Evolutionary conservation across 2,113 vertebrate species (phyloP).

Genomic region (Epinephelus fuscoguttatus): DNA sequence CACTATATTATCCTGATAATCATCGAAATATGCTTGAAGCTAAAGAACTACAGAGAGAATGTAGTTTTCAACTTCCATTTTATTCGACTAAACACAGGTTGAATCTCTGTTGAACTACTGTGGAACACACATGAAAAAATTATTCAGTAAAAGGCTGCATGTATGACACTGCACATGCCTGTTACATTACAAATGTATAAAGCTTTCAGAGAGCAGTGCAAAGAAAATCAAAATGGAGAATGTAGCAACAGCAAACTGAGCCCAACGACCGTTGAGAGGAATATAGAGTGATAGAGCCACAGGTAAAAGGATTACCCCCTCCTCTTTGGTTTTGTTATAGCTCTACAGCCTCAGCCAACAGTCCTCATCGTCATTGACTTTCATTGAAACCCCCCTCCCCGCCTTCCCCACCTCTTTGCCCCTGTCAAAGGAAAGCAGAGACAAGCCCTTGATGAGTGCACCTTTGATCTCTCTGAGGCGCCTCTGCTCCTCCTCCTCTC

Average conservation of each 20-base stretch:
- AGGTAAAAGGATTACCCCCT: constrained; percentile 38
- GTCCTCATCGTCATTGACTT: constrained; percentile 40
- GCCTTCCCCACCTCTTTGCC: constrained; percentile 5
- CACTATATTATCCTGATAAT: too few relatives aligned
- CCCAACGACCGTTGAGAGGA: background rate
- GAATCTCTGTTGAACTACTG: background rate
- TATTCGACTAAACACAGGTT: background rate
- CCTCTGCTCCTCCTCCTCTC: constrained; percentile 54
- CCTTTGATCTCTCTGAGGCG: constrained; percentile 69
- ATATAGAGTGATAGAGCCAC: background rate
- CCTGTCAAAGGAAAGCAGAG: constrained; percentile 62
- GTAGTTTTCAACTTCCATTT: background rate
- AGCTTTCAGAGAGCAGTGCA: constrained; percentile 26
- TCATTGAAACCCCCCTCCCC: constrained; percentile 17
- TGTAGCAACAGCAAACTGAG: background rate
- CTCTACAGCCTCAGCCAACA: background rate
- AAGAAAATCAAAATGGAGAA: constrained; percentile 16
- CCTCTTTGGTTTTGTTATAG: constrained; percentile 24
- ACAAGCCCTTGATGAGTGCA: constrained; percentile 61
- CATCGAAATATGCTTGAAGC: too few relatives aligned
- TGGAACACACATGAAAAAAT: background rate
- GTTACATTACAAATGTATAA: constrained; percentile 25
- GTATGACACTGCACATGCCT: background rate
- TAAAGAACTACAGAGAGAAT: too few relatives aligned
- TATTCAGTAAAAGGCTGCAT: background rate